These are phyloP conservation scores for Ischnus inquisitorius DNA, from an alignment of 2,888 invertebrate genomes.

Conservation along the genomic window DNA sequence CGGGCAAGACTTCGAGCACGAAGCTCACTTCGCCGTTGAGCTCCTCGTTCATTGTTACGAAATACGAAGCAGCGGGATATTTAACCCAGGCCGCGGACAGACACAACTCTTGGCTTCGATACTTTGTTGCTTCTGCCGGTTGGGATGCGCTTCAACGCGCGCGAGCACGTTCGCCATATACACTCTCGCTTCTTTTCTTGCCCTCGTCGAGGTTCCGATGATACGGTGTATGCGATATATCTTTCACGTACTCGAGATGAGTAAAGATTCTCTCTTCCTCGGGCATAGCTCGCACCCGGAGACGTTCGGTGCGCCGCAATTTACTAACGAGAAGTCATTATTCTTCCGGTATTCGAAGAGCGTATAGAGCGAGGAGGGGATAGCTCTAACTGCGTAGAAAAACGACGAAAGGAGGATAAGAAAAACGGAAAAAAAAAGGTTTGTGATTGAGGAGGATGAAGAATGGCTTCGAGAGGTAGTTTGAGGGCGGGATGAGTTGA, in stretches of 20 bases:
- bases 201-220: conserved; percentile 30
- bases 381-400: conserved; percentile 23
- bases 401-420: neutral
- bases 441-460: conserved; percentile 58
- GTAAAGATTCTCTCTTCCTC: conserved; percentile 7
- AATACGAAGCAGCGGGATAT: conserved; percentile 55
- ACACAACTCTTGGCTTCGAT: conserved; percentile 19
- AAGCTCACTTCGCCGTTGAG: neutral
- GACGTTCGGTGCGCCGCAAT: conserved; percentile 53
- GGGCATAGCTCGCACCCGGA: conserved; percentile 18
- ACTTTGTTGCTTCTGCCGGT: conserved; percentile 42
- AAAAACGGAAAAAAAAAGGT: conserved; percentile 23
- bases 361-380: neutral
- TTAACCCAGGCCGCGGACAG: conserved; percentile 51
- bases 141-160: conserved; percentile 15
- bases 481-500: conserved; percentile 48
- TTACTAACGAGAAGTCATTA: conserved; percentile 67
- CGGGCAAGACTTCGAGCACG: neutral
- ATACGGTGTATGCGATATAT: conserved; percentile 56
- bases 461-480: conserved; percentile 56
- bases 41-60: conserved; percentile 59
- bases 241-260: conserved; percentile 26
- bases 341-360: conserved; percentile 64
- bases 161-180: conserved; percentile 34
- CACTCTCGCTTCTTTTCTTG: conserved; percentile 25